Percentiles rank a stretch among this genome's conserved stretches.
These are phyloP conservation scores for Tupaia tana DNA, from an alignment of 2,113 vertebrate genomes.

Conservation along the genomic window DNA sequence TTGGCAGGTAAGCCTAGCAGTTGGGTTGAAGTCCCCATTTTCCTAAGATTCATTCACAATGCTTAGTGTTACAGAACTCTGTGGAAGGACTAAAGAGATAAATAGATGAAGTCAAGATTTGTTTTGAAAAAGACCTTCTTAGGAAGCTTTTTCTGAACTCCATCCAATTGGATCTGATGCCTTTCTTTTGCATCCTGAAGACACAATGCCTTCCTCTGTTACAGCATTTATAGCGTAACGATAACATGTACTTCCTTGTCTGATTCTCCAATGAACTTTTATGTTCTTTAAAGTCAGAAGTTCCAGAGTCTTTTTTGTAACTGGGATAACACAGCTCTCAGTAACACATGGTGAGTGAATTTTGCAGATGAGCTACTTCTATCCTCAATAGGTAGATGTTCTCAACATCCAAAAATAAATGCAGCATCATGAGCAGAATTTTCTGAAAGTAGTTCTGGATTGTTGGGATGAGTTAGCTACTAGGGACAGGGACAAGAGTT, in stretches of 20 bases:
- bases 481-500: background rate
- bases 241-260: background rate
- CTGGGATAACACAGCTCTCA: accelerated
- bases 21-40: background rate
- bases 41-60: background rate
- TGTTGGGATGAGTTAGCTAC: background rate
- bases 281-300: background rate
- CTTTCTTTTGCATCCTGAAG: background rate
- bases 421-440: background rate
- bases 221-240: background rate
- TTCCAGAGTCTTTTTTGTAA: background rate
- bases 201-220: background rate
- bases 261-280: background rate
- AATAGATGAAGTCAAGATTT: background rate
- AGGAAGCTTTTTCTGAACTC: background rate
- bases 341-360: background rate
- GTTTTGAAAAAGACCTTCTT: background rate
- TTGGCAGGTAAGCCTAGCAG: background rate
- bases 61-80: background rate
- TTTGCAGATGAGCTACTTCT: background rate
- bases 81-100: background rate
- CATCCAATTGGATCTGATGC: background rate
- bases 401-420: background rate
- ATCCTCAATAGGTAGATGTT: background rate
- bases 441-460: background rate